A percentile compares a stretch with the other conserved stretches of the same genome.
Evolutionary conservation across 1,140 invertebrate genomes (phyloP).

Genomic region (Anastrepha obliqua): DNA sequence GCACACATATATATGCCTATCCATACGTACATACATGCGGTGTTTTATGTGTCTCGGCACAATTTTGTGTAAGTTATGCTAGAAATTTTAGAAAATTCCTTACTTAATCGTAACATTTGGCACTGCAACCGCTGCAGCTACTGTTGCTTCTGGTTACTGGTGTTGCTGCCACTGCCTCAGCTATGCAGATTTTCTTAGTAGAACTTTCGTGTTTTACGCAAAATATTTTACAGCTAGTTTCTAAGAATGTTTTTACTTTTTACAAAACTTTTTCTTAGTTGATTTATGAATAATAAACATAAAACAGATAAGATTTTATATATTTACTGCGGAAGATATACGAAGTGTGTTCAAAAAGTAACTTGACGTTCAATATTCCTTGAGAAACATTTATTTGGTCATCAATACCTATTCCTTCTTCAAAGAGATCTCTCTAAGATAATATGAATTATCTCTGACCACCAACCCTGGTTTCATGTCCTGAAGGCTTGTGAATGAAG

Average conservation of each 20-base stretch:
- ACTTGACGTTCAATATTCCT: no score
- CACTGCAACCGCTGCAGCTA: not conserved
- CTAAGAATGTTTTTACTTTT: not conserved
- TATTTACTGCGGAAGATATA: no score
- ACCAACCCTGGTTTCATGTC: no score
- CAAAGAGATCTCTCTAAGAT: no score
- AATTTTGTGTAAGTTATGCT: conserved; percentile 36
- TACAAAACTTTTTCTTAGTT: not conserved
- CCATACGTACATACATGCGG: not conserved
- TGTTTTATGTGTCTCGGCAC: conserved; percentile 22
- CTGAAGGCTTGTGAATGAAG: no score
- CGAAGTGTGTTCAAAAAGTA: no score
- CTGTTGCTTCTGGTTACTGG: not conserved
- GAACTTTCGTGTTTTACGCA: conserved; percentile 22
- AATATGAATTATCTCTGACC: no score
- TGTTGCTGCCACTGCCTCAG: conserved; percentile 11
- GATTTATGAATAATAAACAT: no score
- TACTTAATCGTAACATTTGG: conserved; percentile 45
- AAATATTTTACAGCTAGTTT: conserved; percentile 36
- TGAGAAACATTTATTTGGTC: no score
- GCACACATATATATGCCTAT: not conserved
- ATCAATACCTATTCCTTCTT: no score
- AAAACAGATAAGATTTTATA: no score
- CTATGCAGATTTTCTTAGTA: conserved; percentile 36
- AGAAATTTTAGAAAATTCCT: conserved; percentile 50